These are phyloP conservation scores for Cynopterus brachyotis DNA, from an alignment of 2,113 vertebrate genomes.

Conservation along the genomic window DNA sequence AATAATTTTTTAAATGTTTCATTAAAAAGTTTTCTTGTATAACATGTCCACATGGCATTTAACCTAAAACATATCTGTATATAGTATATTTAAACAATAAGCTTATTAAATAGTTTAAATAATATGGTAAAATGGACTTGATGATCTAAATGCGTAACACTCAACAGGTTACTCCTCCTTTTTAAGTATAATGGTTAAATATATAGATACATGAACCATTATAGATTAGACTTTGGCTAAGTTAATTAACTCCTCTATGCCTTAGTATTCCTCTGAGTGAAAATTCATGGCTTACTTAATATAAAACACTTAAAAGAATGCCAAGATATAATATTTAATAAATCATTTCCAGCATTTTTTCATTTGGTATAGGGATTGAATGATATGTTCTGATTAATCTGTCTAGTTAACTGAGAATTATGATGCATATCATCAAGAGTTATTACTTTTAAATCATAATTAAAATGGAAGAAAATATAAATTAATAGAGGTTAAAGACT, in stretches of 20 bases:
- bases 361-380: no score
- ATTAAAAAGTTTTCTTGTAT: constrained; percentile 81
- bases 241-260: neutral
- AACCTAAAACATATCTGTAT: neutral
- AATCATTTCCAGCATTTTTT: no score
- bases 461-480: no score
- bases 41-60: neutral
- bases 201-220: neutral
- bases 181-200: neutral
- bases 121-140: neutral
- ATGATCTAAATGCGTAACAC: neutral
- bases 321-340: neutral
- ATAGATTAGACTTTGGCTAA: neutral
- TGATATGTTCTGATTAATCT: no score
- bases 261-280: neutral
- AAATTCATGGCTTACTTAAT: neutral
- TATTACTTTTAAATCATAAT: no score
- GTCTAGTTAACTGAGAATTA: no score
- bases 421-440: no score
- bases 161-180: neutral
- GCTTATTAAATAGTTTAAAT: neutral
- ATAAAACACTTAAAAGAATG: neutral
- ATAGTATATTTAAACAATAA: neutral
- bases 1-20: neutral
- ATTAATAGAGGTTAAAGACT: no score